These are phyloP conservation scores for Thrips palmi DNA, from an alignment of 1,140 invertebrate species.

Conservation along the genomic window DNA sequence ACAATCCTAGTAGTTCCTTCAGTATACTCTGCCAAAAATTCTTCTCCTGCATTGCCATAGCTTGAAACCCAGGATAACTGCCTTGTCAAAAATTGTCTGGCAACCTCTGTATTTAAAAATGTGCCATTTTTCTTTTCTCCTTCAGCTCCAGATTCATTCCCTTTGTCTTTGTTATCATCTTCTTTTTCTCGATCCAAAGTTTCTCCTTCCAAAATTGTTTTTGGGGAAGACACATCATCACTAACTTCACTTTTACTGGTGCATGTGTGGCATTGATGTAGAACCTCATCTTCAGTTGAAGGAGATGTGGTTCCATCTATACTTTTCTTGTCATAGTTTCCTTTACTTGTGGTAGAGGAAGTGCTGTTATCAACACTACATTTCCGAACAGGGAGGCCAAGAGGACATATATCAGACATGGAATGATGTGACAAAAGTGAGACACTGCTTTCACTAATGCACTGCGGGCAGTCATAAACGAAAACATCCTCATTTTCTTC, in stretches of 20 bases:
- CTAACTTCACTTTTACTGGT: slow-evolving; percentile 20
- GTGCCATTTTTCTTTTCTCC: slow-evolving; percentile 42
- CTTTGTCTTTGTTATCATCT: slow-evolving; percentile 21
- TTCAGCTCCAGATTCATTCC: slow-evolving; percentile 23
- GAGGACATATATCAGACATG: slow-evolving; percentile 28
- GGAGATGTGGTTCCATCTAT: slow-evolving; percentile 14
- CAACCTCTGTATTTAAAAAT: slow-evolving; percentile 50
- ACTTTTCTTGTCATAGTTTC: slow-evolving; percentile 19
- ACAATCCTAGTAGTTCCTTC: slow-evolving; percentile 43
- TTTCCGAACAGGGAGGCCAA: slow-evolving; percentile 24
- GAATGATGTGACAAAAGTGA: slow-evolving; percentile 23
- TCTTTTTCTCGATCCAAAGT: slow-evolving; percentile 15
- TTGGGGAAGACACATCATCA: slow-evolving; percentile 12
- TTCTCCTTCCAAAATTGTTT: slow-evolving; percentile 10
- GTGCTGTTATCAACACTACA: slow-evolving; percentile 31
- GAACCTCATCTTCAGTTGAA: slow-evolving; percentile 18
- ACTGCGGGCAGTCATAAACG: slow-evolving; percentile 38
- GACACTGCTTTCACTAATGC: slow-evolving; percentile 22
- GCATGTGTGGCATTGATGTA: slow-evolving; percentile 29
- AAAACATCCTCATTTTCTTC: slow-evolving; percentile 36
- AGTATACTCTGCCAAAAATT: slow-evolving; percentile 40
- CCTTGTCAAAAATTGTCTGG: slow-evolving; percentile 45
- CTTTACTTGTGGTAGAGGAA: slow-evolving; percentile 26
- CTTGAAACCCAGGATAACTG: slow-evolving; percentile 53
- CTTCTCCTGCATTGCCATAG: slow-evolving; percentile 33